phyloP scores from a whole-genome alignment of 2,113 vertebrate species.

The Percina caprodes region DNA sequence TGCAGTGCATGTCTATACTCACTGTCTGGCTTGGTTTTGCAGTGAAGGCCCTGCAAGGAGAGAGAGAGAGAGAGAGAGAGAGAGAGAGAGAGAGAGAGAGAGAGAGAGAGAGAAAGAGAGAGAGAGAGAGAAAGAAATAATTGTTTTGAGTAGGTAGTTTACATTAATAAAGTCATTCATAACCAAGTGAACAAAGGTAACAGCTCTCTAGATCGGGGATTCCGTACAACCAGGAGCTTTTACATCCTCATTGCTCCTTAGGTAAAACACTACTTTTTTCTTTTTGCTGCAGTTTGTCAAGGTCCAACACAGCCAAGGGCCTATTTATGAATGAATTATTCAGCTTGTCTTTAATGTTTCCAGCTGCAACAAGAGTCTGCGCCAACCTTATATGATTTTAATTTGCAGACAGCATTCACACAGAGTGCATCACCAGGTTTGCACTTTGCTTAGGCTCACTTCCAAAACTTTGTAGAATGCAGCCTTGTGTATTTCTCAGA shows the following conservation, averaged over 20 bases:
- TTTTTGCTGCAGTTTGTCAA: not conserved
- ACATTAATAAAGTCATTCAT: not conserved
- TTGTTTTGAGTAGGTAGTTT: not conserved
- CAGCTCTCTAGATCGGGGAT: conserved; percentile 11
- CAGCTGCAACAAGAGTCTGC: not conserved
- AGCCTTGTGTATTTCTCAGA: not conserved
- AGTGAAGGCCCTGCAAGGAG: conserved; percentile 75
- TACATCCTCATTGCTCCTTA: conserved; percentile 64
- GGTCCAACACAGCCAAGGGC: not conserved
- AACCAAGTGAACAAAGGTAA: conserved; percentile 22
- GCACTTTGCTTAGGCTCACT: not conserved
- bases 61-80: not conserved
- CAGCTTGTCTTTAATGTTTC: not conserved
- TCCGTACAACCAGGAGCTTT: conserved; percentile 14
- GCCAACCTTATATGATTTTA: not conserved
- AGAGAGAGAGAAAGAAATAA: no score
- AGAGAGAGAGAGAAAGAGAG: no score
- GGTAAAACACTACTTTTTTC: not conserved
- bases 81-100: conserved; percentile 7
- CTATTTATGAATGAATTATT: not conserved
- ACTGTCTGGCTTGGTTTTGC: conserved; percentile 69
- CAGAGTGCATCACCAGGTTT: not conserved
- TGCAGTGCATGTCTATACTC: conserved; percentile 53
- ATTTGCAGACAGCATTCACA: not conserved
- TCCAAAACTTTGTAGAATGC: not conserved